Conservation (phyloP, 2,113 vertebrate genomes). For the Carassius auratus region DNA sequence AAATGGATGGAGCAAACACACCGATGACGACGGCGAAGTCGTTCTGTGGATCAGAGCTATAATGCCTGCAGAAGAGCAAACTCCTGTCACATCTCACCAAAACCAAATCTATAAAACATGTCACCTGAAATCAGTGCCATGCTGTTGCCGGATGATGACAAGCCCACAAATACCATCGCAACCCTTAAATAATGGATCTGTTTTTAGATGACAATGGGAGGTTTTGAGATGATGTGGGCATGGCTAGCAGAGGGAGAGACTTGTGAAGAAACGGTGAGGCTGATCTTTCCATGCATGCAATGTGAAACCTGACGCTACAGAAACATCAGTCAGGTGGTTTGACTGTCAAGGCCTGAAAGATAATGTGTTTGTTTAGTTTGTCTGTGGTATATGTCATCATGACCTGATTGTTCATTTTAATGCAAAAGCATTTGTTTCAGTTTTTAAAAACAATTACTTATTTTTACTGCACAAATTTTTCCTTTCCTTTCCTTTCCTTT, state of each 20-base stretch:
- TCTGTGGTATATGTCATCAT: background rate
- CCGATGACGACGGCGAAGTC: slow-evolving; percentile 36
- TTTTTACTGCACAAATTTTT: background rate
- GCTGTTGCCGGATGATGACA: slow-evolving; percentile 56
- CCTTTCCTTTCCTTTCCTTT: no score
- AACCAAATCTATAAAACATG: slow-evolving; percentile 59
- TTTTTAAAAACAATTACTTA: background rate
- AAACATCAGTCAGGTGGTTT: slow-evolving; percentile 28
- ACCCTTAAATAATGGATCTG: slow-evolving; percentile 59
- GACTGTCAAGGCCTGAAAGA: background rate
- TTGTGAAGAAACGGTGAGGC: slow-evolving; percentile 30
- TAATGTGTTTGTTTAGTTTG: background rate
- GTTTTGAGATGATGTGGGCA: background rate
- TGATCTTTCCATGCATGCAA: slow-evolving; percentile 21
- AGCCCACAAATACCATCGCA: slow-evolving; percentile 55
- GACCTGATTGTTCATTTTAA: background rate
- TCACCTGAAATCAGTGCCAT: slow-evolving; percentile 49
- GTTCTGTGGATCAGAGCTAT: slow-evolving; percentile 13
- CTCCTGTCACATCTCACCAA: slow-evolving; percentile 51
- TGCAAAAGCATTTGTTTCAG: background rate
- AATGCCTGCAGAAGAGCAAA: slow-evolving; percentile 31
- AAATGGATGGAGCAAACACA: slow-evolving; percentile 34
- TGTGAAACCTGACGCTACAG: slow-evolving; percentile 21
- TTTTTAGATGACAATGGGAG: slow-evolving; percentile 31
- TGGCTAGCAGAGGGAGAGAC: background rate